phyloP scores from a whole-genome alignment of 2,888 invertebrate species.

The Mythimna vitellina region DNA sequence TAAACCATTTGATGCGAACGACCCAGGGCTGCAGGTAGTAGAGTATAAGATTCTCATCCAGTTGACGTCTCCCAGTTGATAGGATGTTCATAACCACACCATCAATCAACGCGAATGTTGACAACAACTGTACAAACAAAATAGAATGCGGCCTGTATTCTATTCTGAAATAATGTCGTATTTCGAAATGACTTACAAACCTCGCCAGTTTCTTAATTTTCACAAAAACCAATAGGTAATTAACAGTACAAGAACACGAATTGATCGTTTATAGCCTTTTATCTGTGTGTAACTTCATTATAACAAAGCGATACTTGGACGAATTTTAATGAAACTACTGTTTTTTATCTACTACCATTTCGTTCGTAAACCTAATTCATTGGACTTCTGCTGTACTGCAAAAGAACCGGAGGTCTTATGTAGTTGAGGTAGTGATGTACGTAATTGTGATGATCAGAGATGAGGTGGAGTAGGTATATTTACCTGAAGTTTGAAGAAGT shows the following conservation, averaged over 20 bases:
- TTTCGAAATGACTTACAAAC: neutral
- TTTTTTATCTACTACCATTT: neutral
- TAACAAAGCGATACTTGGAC: neutral
- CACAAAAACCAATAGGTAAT: neutral
- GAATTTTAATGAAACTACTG: neutral
- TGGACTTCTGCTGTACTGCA: neutral
- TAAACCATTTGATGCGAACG: too few species aligned
- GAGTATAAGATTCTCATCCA: neutral
- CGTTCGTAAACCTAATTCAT: neutral
- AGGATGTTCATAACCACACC: constrained; percentile 2
- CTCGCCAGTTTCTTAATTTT: neutral
- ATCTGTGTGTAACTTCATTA: too few species aligned
- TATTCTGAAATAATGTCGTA: constrained; percentile 6
- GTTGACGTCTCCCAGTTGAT: neutral
- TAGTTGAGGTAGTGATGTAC: neutral
- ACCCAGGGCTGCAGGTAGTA: neutral
- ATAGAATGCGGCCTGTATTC: neutral
- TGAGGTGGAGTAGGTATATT: too few species aligned
- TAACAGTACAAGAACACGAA: neutral
- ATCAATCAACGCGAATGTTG: constrained; percentile 23
- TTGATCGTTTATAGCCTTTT: neutral
- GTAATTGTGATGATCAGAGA: neutral
- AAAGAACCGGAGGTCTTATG: neutral
- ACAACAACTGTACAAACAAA: neutral
- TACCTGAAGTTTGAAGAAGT: too few species aligned